Percentiles rank a stretch among this genome's conserved stretches.
These are phyloP conservation scores for Meles meles DNA, from an alignment of 2,113 vertebrate genomes.

Conservation along the genomic window DNA sequence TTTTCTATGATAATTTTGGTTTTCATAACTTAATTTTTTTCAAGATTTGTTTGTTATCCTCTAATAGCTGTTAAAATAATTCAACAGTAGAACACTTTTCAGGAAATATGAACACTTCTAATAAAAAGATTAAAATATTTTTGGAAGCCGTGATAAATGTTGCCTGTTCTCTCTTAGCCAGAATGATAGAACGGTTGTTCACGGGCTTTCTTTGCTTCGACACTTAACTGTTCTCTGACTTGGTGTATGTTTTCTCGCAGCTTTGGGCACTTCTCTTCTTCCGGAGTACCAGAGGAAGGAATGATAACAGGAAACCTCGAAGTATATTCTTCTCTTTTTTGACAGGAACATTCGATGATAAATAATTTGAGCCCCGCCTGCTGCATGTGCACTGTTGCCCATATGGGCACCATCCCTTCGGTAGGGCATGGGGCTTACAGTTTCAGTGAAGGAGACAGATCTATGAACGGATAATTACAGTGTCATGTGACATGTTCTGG, in stretches of 20 bases:
- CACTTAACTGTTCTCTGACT: not conserved
- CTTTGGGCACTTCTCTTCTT: not conserved
- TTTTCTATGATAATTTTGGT: slow-evolving; percentile 50
- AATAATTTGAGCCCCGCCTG: not conserved
- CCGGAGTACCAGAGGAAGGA: not conserved
- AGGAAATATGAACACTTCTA: slow-evolving; percentile 49
- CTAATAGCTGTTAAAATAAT: not conserved
- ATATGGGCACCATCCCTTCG: not conserved
- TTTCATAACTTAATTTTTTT: slow-evolving; percentile 28
- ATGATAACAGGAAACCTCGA: not conserved
- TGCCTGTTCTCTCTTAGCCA: not conserved
- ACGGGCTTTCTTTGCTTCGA: not conserved
- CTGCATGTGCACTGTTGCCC: not conserved
- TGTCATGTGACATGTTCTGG: not conserved
- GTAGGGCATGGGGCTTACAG: not conserved
- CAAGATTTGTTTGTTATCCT: slow-evolving; percentile 39
- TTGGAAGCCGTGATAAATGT: not conserved
- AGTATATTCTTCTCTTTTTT: not conserved
- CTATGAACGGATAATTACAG: not conserved
- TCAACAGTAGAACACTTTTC: not conserved
- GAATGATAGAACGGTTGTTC: not conserved
- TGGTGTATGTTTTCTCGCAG: not conserved
- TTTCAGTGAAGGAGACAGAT: not conserved
- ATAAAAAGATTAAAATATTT: slow-evolving; percentile 46
- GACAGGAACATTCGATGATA: not conserved